Evolutionary conservation across 2,888 invertebrate genomes (phyloP).

Genomic region (Plagodis dolabraria): DNA sequence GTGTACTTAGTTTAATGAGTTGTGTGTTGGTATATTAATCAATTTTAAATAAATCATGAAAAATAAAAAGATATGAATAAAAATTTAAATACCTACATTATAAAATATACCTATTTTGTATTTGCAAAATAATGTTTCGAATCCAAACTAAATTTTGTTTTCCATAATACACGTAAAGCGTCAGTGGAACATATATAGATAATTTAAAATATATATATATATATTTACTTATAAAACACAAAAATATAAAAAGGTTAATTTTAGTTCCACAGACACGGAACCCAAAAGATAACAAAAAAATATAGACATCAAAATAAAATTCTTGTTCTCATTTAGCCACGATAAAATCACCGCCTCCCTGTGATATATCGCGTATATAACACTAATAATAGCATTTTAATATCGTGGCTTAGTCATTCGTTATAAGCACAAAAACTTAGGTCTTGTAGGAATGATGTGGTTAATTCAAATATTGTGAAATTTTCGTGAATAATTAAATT

Average conservation of each 20-base stretch:
- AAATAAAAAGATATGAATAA: too few relatives aligned
- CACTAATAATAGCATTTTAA: slow-evolving; percentile 84
- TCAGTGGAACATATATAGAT: too few relatives aligned
- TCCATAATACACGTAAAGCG: too few relatives aligned
- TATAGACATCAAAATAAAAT: slow-evolving; percentile 73
- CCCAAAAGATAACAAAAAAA: slow-evolving; percentile 51
- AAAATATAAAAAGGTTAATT: neutral
- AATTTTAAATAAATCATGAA: too few relatives aligned
- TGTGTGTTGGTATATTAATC: too few relatives aligned
- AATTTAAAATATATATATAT: too few relatives aligned
- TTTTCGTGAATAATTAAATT: neutral
- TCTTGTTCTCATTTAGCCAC: slow-evolving; percentile 74
- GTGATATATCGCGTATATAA: slow-evolving; percentile 76
- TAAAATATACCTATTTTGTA: too few relatives aligned
- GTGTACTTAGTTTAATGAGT: too few relatives aligned
- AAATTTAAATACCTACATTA: too few relatives aligned
- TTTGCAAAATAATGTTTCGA: too few relatives aligned
- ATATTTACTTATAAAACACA: too few relatives aligned
- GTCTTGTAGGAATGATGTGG: neutral
- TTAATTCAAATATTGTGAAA: neutral
- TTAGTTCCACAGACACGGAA: neutral
- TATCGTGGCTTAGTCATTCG: slow-evolving; percentile 74
- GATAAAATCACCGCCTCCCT: slow-evolving; percentile 63
- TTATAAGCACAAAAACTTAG: slow-evolving; percentile 28
- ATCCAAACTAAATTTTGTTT: too few relatives aligned